These are phyloP conservation scores for Noctua pronuba DNA, from an alignment of 2,888 invertebrate species.

Conservation along the genomic window DNA sequence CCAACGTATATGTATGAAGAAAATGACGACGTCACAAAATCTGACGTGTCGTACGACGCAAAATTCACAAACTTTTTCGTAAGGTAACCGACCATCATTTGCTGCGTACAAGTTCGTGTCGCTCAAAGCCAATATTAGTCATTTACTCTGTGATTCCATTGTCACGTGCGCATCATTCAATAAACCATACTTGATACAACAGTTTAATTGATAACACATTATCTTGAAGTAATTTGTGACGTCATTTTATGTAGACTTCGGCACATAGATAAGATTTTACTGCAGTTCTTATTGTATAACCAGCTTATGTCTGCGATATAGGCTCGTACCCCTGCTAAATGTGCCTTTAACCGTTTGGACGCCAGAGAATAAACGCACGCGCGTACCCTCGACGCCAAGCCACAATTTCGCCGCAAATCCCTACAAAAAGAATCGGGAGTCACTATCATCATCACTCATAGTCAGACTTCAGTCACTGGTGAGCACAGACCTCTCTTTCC, in stretches of 20 bases:
- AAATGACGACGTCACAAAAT: neutral
- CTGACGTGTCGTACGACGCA: neutral
- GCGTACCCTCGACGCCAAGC: no score
- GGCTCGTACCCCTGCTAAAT: no score
- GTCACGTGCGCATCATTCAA: slow-evolving; percentile 33
- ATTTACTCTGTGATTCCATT: neutral
- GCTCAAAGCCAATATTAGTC: slow-evolving; percentile 1
- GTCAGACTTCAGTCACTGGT: no score
- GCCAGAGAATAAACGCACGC: no score
- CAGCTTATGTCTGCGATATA: neutral
- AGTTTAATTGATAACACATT: slow-evolving; percentile 19
- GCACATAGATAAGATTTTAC: neutral
- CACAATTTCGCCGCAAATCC: no score
- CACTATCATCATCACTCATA: no score
- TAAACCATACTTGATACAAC: slow-evolving; percentile 3
- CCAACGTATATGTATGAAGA: no score
- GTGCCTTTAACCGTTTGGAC: no score
- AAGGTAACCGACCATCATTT: neutral
- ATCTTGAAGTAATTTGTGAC: slow-evolving; percentile 10
- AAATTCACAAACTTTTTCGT: neutral
- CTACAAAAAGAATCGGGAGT: no score
- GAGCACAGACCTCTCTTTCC: no score
- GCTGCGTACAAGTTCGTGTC: neutral
- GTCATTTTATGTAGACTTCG: neutral
- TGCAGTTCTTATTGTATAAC: neutral